Evolutionary conservation across 2,797 vertebrate species (phyloP).

Genomic region (Australoheros facetus): DNA sequence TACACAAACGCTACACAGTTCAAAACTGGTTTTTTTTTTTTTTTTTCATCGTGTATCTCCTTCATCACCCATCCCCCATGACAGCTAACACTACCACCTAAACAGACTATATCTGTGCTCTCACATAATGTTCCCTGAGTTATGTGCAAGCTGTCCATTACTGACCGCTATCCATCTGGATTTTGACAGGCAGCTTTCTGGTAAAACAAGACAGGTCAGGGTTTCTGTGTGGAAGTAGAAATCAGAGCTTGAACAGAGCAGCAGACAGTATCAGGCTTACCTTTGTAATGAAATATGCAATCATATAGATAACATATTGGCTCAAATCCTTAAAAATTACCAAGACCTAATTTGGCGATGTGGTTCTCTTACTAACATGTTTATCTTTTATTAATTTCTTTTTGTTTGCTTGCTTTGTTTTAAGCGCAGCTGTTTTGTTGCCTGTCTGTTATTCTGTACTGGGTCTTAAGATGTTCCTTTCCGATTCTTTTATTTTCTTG

Average conservation of each 20-base stretch:
- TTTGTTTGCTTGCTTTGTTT: neutral
- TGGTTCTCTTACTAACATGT: neutral
- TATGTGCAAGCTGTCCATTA: slow-evolving; percentile 58
- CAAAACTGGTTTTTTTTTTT: slow-evolving; percentile 50
- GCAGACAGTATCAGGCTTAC: slow-evolving; percentile 23
- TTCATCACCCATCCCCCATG: slow-evolving; percentile 35
- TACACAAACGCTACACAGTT: neutral
- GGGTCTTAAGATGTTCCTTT: neutral
- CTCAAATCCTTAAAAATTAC: slow-evolving; percentile 20
- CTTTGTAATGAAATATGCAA: slow-evolving; percentile 44
- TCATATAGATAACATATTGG: slow-evolving; percentile 34
- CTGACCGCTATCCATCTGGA: slow-evolving; percentile 52
- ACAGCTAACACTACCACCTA: slow-evolving; percentile 13
- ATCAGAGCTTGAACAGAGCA: slow-evolving; percentile 27
- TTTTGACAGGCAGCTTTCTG: slow-evolving; percentile 47
- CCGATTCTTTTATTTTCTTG: neutral
- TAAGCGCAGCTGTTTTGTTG: too few species aligned
- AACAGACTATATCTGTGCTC: slow-evolving; percentile 20
- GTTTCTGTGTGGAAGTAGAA: slow-evolving; percentile 18
- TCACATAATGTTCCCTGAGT: slow-evolving; percentile 34
- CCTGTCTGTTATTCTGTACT: neutral
- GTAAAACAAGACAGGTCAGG: slow-evolving; percentile 44
- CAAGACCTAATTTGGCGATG: too few species aligned
- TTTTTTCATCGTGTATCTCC: slow-evolving; percentile 17
- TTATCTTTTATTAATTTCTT: neutral